Evolutionary conservation across 2,888 invertebrate genomes (phyloP).

Genomic region (Parnassius apollo): DNA sequence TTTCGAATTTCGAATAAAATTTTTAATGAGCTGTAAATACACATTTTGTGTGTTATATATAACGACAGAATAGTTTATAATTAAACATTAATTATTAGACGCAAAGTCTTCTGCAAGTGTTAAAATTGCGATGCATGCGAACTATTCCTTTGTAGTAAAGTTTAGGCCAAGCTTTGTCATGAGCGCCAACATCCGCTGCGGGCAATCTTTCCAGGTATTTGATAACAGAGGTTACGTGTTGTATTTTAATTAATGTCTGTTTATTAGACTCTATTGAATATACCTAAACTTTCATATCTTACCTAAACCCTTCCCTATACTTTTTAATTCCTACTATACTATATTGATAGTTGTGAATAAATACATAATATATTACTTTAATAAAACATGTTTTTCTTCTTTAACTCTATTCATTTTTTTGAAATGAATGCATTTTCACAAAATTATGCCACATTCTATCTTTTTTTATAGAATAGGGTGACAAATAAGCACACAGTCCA

Average conservation of each 20-base stretch:
- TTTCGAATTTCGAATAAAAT: too few species aligned
- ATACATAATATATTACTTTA: too few species aligned
- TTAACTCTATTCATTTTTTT: too few species aligned
- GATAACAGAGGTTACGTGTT: slow-evolving; percentile 41
- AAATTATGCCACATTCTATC: too few species aligned
- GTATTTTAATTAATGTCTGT: slow-evolving; percentile 27
- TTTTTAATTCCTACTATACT: too few species aligned
- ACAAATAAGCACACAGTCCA: too few species aligned
- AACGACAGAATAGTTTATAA: slow-evolving; percentile 5
- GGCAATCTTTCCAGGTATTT: slow-evolving; percentile 48
- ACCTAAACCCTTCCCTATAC: too few species aligned
- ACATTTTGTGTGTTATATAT: neutral
- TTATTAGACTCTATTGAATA: slow-evolving; percentile 30
- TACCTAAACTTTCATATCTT: too few species aligned
- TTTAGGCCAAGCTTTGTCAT: slow-evolving; percentile 39
- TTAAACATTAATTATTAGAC: slow-evolving; percentile 26
- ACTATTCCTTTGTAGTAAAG: slow-evolving; percentile 45
- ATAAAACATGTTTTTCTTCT: too few species aligned
- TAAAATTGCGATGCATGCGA: slow-evolving; percentile 37
- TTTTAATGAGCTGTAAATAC: too few species aligned
- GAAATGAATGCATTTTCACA: too few species aligned
- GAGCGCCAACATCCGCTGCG: slow-evolving; percentile 32
- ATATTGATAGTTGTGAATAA: neutral
- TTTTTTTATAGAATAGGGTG: too few species aligned
- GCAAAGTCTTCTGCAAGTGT: slow-evolving; percentile 30